phyloP scores from a whole-genome alignment of 2,888 invertebrate species.

The Apantesis nais region DNA sequence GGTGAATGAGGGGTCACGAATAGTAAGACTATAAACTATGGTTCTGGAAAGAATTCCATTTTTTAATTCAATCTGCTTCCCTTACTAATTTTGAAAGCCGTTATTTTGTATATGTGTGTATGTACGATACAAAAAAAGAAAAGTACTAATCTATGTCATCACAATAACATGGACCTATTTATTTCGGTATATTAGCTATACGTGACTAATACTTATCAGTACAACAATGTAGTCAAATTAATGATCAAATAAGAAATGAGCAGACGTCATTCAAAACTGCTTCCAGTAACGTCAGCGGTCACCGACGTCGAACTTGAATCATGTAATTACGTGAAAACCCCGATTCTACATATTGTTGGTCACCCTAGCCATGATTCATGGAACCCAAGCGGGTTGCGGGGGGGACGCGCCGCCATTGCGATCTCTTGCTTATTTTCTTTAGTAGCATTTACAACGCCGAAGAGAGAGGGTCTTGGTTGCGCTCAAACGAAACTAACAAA shows the following conservation, averaged over 20 bases:
- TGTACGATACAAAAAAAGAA: too few species aligned
- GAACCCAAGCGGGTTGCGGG: conserved; percentile 52
- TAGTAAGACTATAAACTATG: conserved; percentile 52
- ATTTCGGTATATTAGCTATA: not conserved
- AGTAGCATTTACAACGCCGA: conserved; percentile 69
- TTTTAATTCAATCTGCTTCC: not conserved
- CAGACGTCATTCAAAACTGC: not conserved
- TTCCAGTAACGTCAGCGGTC: not conserved
- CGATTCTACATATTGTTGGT: conserved; percentile 41
- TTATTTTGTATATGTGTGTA: not conserved
- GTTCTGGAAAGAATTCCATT: not conserved
- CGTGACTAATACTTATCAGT: not conserved
- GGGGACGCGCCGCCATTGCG: conserved; percentile 74
- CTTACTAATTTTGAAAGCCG: not conserved
- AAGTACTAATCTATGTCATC: not conserved
- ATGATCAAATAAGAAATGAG: not conserved
- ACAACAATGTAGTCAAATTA: not conserved
- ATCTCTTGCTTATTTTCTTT: conserved; percentile 69
- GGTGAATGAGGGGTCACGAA: conserved; percentile 79
- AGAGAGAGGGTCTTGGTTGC: conserved; percentile 47
- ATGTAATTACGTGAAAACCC: conserved; percentile 30
- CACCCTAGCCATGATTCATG: conserved; percentile 61
- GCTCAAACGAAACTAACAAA: conserved; percentile 49
- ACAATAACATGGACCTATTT: not conserved
- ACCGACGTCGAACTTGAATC: conserved; percentile 17